Base-by-base conservation (phyloP, 1,140 invertebrate genomes). In the Gonatopus flavifemur region DNA sequence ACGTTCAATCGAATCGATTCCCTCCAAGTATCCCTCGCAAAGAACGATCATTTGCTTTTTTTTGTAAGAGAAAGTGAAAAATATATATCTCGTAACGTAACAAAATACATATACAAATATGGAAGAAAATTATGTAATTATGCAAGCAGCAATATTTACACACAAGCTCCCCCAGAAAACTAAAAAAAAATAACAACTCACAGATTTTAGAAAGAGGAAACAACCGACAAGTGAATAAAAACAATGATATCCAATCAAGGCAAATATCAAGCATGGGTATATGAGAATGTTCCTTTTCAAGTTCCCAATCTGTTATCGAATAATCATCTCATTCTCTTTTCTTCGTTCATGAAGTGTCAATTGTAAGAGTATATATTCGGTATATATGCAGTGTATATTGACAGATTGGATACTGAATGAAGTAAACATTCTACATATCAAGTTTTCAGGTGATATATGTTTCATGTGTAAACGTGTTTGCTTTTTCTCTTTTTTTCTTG, bases 281-380 rank as follows among this genome's bases (percentile, higher is more conserved):
- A 81, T 82, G 82, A 83, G 82, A 83, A 83, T 83, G 82, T 81
- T 79, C 80, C 80, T 82, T 81, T 83, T 77, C 80, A 76, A 81
- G 79, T 79, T 80, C 78, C 80, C 79, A 82, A 81, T 81, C 80
- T 82, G 81, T 80, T 47, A 45, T 18, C 19, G 32, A 28, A 28
- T 35, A 33, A 24, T 24, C 10, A 20, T 21, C 33, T 8, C n/a
- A 10, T 9, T 41, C 12, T 38, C n/a, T 4, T 41, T 18, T 32
- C 9, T 22, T 40, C 40, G 21, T 22, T 1, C n/a, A 5, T 10
- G n/a, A 15, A 36, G 37, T 41, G 36, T 43, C 40, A 46, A 52
- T 57, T 41, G 38, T 40, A 42, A 22, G 33, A 37, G 39, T 51
- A 36, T 15, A 38, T 35, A 37, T 33, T 48, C 44, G 8, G 10